A percentile compares a stretch with the other conserved stretches of the same genome.
Conservation (phyloP, 2,797 vertebrate genomes). For the Pipistrellus nathusii region DNA sequence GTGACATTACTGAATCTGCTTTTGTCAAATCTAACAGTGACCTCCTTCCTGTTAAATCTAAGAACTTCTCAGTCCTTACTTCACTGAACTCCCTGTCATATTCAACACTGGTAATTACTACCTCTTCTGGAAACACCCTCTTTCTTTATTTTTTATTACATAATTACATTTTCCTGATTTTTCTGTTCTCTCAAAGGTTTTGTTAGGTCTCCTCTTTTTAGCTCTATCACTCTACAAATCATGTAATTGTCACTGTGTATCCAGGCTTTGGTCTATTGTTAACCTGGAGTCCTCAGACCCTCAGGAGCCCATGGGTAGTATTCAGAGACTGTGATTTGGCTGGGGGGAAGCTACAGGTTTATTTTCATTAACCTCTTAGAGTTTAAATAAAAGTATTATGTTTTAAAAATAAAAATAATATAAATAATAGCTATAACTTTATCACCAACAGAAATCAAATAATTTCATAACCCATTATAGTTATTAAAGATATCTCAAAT, state of each 20-base stretch:
- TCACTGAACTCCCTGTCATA: not conserved
- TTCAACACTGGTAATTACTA: not conserved
- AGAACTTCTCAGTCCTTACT: not conserved
- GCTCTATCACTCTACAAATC: not conserved
- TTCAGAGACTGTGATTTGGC: not conserved
- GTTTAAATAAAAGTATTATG: not conserved
- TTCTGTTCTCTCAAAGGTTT: not conserved
- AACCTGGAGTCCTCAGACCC: not conserved
- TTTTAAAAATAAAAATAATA: not conserved
- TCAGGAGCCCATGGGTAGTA: not conserved
- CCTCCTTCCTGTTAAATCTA: not conserved
- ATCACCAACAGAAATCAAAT: constrained; percentile 24
- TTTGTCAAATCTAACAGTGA: not conserved
- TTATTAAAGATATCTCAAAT: not conserved
- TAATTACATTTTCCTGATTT: not conserved
- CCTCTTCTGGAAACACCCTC: not conserved
- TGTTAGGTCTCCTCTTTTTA: not conserved
- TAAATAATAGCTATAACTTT: not conserved
- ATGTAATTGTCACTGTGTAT: not conserved
- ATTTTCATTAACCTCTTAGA: not conserved
- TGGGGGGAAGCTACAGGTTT: not conserved
- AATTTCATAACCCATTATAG: not conserved
- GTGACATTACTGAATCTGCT: not conserved
- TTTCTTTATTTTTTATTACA: not conserved
- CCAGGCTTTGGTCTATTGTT: not conserved